These are phyloP conservation scores for Caretta caretta DNA, from an alignment of 2,113 vertebrate genomes.

Conservation along the genomic window DNA sequence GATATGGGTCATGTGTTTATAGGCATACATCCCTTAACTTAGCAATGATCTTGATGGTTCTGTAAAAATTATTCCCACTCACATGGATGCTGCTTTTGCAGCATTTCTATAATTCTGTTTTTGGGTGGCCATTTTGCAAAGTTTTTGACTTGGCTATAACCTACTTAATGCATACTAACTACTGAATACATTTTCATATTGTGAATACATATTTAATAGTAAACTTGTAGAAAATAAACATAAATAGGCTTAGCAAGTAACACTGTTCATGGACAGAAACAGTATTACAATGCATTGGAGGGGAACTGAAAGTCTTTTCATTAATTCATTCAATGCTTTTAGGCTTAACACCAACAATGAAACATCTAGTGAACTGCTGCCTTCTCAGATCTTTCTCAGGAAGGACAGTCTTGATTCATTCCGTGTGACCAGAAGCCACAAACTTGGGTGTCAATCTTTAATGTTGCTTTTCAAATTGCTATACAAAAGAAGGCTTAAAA, in stretches of 20 bases:
- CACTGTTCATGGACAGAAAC: slow-evolving; percentile 14
- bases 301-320: slow-evolving; percentile 22
- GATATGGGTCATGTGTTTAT: background rate
- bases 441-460: background rate
- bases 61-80: background rate
- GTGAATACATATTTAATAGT: background rate
- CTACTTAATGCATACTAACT: background rate
- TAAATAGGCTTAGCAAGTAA: background rate
- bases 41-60: slow-evolving; percentile 18
- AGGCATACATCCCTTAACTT: background rate
- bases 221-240: background rate
- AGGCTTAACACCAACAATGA: background rate
- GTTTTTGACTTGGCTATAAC: background rate
- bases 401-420: background rate
- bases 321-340: slow-evolving; percentile 51
- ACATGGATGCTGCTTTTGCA: background rate
- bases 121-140: background rate
- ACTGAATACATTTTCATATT: background rate
- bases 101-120: background rate
- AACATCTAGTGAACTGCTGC: background rate
- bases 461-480: background rate
- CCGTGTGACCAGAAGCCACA: background rate
- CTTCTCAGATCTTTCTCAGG: background rate
- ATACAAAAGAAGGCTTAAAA: background rate
- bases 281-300: background rate